phyloP scores from a whole-genome alignment of 2,797 vertebrate species.

The Pteropus rufus region DNA sequence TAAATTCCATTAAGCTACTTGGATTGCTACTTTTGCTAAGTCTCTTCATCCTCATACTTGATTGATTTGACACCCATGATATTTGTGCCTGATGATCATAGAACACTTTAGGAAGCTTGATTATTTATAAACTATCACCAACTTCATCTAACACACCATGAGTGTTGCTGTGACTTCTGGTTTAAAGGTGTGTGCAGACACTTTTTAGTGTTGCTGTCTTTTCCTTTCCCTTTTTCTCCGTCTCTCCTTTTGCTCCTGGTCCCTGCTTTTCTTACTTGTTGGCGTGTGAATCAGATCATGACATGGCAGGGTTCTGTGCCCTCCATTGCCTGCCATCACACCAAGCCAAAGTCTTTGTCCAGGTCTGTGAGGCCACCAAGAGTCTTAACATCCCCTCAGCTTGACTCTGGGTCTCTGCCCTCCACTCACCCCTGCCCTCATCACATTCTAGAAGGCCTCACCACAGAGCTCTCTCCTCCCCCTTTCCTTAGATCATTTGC shows the following conservation, averaged over 20 bases:
- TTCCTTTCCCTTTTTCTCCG: too few relatives aligned
- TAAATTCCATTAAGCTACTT: background rate
- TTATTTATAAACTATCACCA: background rate
- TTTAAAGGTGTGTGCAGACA: background rate
- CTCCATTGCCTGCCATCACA: background rate
- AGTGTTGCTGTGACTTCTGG: background rate
- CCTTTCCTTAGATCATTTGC: background rate
- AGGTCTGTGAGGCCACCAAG: background rate
- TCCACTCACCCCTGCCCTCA: background rate
- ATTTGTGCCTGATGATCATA: background rate
- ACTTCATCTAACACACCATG: background rate
- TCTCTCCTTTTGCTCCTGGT: background rate
- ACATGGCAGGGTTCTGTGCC: accelerated
- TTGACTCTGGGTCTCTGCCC: background rate
- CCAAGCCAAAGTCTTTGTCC: too few relatives aligned
- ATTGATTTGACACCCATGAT: background rate
- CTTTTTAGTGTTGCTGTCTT: background rate
- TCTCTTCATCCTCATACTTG: background rate
- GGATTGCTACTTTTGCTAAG: background rate
- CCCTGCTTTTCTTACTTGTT: background rate
- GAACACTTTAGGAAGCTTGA: background rate
- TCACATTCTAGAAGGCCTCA: background rate
- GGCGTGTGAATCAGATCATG: background rate
- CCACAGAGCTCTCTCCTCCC: background rate
- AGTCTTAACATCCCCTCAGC: background rate